phyloP scores from a whole-genome alignment of 64 coral and sea anemone species.

The Pocillopora damicornis region DNA sequence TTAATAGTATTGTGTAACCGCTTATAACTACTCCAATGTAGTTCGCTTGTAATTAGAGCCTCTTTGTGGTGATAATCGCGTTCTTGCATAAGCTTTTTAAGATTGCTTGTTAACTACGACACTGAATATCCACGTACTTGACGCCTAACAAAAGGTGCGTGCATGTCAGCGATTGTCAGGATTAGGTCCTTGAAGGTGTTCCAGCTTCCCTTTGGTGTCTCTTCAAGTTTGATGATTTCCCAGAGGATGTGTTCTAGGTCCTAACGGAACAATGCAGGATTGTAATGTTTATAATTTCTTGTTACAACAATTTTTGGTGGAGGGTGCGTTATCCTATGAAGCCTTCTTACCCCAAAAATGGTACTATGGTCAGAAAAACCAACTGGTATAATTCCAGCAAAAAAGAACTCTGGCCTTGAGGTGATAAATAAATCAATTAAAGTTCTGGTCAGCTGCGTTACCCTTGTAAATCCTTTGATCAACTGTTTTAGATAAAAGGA shows the following conservation, averaged over 20 bases:
- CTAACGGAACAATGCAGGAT: constrained; percentile 26
- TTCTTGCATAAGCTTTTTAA: constrained; percentile 29
- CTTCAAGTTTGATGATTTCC: constrained; percentile 50
- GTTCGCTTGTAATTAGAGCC: no score
- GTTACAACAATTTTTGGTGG: constrained; percentile 37
- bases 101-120: constrained; percentile 11
- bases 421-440: neutral
- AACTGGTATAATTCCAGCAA: constrained; percentile 39
- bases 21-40: no score
- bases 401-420: constrained; percentile 55
- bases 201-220: constrained; percentile 31
- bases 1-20: no score
- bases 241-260: constrained; percentile 49
- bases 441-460: no score
- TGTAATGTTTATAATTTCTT: constrained; percentile 61
- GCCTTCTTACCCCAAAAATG: constrained; percentile 53
- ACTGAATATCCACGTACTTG: constrained; percentile 9
- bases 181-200: constrained; percentile 52
- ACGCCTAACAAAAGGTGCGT: constrained; percentile 19
- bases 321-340: constrained; percentile 30
- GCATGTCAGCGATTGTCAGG: constrained; percentile 3
- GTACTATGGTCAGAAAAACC: constrained; percentile 59
- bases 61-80: constrained; percentile 11
- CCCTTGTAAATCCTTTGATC: no score
- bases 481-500: no score